Base-by-base conservation (phyloP, 2,113 vertebrate genomes). In the Anhinga anhinga region DNA sequence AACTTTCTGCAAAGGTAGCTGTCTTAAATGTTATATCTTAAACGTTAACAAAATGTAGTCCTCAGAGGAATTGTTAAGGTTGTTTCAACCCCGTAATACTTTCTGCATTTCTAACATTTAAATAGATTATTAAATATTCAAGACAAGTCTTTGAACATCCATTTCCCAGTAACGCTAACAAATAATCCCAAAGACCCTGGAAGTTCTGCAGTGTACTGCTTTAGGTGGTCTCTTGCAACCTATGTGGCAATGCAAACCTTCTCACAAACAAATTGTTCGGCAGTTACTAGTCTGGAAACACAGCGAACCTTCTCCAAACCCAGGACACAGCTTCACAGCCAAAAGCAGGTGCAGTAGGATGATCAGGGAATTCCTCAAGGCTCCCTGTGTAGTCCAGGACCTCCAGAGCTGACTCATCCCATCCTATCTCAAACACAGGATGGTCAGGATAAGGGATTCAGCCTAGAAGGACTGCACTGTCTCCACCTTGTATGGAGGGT, bases 41-140 rank as follows among this genome's bases (percentile, higher is more conserved):
- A 93, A 78, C 1, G 5, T 70, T 92, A 95, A 82, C 17, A 90
- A 90, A 94, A 93, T 23, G 22, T 69, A 77, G 58, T 70, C 55
- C 90, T 94, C 93, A 73, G 88, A 88, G 63, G 88, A 90, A 95
- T 86, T 96, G 79, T 70, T 92, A 74, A 44, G 10, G 58, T 88
- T 42, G 4, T 83, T 95, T 94, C 79, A 90, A 85, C 82, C 71
- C 79, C 50, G 25, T 87, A 93, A 86, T 73, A 80, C 32, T 58
- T 70, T 88, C 79, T 86, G 85, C 63, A 83, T 83, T 93, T 95
- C 92, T 78, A 94, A 70, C 92, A 86, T 88, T 94, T 83, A 92
- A 93, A 90, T 53, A 87, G 84, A 85, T 85, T 30, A 45, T 77
- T 95, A 93, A 93, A 91, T 95, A 96, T 94, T 93, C 88, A 94